Conservation (phyloP, 2,797 vertebrate species). For the Salarias fasciatus region DNA sequence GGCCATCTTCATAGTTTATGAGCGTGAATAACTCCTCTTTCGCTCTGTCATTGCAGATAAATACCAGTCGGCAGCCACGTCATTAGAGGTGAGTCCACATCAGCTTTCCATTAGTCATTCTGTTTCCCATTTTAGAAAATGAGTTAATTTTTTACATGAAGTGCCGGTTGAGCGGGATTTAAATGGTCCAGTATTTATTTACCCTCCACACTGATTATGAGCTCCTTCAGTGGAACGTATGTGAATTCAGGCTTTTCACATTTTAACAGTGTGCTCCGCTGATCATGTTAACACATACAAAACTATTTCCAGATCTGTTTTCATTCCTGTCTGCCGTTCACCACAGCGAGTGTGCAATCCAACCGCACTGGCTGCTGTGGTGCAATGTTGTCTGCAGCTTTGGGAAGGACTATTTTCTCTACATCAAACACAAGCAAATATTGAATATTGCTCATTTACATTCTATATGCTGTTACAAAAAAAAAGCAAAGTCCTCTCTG, state of each 20-base stretch:
- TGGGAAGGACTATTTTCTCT: too few relatives aligned
- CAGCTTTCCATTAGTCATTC: background rate
- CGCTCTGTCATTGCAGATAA: slow-evolving; percentile 74
- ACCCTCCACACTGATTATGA: too few relatives aligned
- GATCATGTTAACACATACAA: background rate
- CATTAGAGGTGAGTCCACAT: slow-evolving; percentile 75
- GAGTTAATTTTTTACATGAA: background rate
- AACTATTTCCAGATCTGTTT: slow-evolving; percentile 33
- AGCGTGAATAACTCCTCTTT: slow-evolving; percentile 30
- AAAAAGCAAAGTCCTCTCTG: too few relatives aligned
- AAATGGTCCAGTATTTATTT: too few relatives aligned
- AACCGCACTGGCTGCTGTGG: too few relatives aligned
- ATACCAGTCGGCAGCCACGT: slow-evolving; percentile 60
- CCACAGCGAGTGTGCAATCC: too few relatives aligned
- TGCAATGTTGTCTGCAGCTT: too few relatives aligned
- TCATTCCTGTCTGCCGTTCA: background rate
- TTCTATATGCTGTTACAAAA: too few relatives aligned
- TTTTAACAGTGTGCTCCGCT: background rate
- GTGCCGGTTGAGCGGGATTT: background rate
- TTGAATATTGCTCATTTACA: too few relatives aligned
- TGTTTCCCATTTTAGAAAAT: background rate
- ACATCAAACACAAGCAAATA: too few relatives aligned
- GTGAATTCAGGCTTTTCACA: background rate
- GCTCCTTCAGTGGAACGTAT: background rate
- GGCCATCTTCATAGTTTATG: background rate